These are phyloP conservation scores for Cantharis rufa DNA, from an alignment of 2,888 invertebrate genomes.

Conservation along the genomic window DNA sequence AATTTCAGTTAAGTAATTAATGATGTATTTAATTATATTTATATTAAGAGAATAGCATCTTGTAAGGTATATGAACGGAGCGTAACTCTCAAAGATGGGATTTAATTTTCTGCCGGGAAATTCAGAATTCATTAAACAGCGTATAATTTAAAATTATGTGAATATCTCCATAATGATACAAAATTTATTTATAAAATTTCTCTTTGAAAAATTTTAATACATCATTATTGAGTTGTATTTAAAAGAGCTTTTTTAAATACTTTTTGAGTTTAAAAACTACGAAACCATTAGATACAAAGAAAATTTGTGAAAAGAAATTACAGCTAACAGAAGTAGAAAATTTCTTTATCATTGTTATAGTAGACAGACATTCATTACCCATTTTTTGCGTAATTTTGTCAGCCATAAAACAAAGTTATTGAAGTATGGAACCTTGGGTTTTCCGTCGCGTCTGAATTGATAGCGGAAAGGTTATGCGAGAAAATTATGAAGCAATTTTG, in stretches of 20 bases:
- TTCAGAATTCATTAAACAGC: neutral
- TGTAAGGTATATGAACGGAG: neutral
- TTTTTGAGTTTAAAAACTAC: neutral
- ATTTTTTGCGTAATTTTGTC: conserved; percentile 27
- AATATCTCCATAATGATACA: neutral
- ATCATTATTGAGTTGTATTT: neutral
- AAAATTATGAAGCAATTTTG: conserved; percentile 58
- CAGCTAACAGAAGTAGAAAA: conserved; percentile 7
- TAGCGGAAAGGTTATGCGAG: conserved; percentile 55
- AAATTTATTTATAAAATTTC: neutral
- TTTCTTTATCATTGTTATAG: conserved; percentile 18
- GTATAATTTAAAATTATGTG: neutral
- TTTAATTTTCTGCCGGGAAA: neutral
- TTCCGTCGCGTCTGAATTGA: conserved; percentile 50
- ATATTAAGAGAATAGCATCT: neutral
- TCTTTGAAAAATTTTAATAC: neutral
- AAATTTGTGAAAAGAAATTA: neutral
- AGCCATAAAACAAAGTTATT: conserved; percentile 46
- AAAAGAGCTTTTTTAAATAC: neutral
- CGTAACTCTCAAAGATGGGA: neutral
- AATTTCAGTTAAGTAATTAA: neutral
- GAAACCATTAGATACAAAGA: neutral
- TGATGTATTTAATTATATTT: neutral
- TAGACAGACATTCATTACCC: conserved; percentile 29
- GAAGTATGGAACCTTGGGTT: conserved; percentile 47